Base-by-base conservation (phyloP, 1,140 invertebrate species). In the Bombus fervidus region DNA sequence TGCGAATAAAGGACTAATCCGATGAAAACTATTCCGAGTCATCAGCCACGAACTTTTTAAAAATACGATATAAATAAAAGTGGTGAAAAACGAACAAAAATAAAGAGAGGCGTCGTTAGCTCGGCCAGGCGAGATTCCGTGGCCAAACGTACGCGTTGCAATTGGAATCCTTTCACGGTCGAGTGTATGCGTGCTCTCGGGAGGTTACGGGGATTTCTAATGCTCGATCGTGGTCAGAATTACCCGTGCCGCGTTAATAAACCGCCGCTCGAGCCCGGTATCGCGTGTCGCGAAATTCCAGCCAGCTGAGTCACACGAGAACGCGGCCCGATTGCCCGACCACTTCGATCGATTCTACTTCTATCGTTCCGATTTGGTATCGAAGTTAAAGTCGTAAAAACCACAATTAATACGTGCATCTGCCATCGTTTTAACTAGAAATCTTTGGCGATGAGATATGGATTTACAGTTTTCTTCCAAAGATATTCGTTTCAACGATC, bases 211-310 rank as follows among this genome's bases (percentile, higher is more conserved):
- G 74, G 78, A 90, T 89, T 87, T 90, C 89, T 90, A 89, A 89
- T 82, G 84, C 84, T 43, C 77, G 81, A 22, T 66, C 74, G 81
- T 71, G 86, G 78, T 84, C 83, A 76, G 88, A 87, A 82, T 81
- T 87, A 79, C 64, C 75, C 43, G 81, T 62, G 66, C 88, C 81
- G 59, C 85, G 89, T 90, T 90, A 90, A 90, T 89, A 90, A 90
- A 90, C 88, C 83, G 88, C 89, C 78, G 82, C 80, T 74, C 64
- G 31, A 74, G 76, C 31, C 68, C 64, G 85, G 71, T 90, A 90
- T 90, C 88, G 86, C 88, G 86, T 90, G 86, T 90, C 89, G 84
- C 88, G 89, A 90, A 87, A 90, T 90, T 85, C 89, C 86, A 86
- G 41, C 71, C 68, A 68, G 74, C 80, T 90, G 89, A 90, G 74